These are phyloP conservation scores for Macroteleia sp. DNA, from an alignment of 2,888 invertebrate species.

Conservation along the genomic window DNA sequence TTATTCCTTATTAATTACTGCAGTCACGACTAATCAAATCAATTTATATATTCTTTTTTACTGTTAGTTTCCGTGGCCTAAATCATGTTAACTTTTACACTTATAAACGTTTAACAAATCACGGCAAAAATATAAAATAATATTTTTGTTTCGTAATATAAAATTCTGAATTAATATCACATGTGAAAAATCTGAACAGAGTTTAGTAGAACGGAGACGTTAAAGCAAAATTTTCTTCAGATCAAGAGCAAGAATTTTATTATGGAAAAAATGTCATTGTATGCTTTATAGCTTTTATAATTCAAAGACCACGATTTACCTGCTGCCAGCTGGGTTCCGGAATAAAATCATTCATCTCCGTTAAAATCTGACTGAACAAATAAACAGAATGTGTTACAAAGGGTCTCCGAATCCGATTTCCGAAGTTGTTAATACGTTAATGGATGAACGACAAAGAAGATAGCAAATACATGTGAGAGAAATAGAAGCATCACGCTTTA, in stretches of 20 bases:
- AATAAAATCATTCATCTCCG: slow-evolving; percentile 49
- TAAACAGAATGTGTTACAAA: slow-evolving; percentile 30
- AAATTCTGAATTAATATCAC: too few species aligned
- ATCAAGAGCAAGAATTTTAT: slow-evolving; percentile 28
- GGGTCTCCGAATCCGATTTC: slow-evolving; percentile 14
- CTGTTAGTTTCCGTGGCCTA: too few species aligned
- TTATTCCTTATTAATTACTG: too few species aligned
- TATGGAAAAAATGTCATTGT: slow-evolving; percentile 47
- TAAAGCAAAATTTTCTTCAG: slow-evolving; percentile 24
- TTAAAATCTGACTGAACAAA: slow-evolving; percentile 30
- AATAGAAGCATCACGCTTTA: slow-evolving; percentile 23
- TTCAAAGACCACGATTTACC: slow-evolving; percentile 15
- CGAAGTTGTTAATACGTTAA: slow-evolving; percentile 54
- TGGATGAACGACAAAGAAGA: slow-evolving; percentile 38
- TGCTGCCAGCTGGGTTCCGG: slow-evolving; percentile 29
- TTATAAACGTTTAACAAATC: too few species aligned
- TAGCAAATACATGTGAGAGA: slow-evolving; percentile 19
- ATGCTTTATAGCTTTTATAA: slow-evolving; percentile 28
- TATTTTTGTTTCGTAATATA: too few species aligned
- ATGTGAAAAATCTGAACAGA: too few species aligned
- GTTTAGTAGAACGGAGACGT: too few species aligned
- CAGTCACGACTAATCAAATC: too few species aligned
- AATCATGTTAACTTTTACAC: too few species aligned
- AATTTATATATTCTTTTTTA: too few species aligned
- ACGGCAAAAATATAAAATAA: too few species aligned